Percentiles rank a stretch among this genome's conserved stretches.
Conservation (phyloP, 35 echinoderm and acorn worm species). For the Amphiura filiformis region DNA sequence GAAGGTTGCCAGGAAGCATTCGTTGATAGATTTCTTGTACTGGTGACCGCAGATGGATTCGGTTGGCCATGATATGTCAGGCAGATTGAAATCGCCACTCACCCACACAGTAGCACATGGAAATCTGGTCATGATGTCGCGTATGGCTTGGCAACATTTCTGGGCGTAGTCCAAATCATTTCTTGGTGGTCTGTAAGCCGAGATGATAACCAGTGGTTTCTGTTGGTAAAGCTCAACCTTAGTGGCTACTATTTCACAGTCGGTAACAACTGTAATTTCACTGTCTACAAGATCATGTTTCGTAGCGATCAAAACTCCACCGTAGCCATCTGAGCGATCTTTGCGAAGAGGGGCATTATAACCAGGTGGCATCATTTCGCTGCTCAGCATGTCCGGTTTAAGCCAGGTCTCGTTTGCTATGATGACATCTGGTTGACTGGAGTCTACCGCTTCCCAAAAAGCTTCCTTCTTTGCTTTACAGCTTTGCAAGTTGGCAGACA, state of each 20-base stretch:
- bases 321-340: conserved; percentile 1
- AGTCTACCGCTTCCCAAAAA: background rate
- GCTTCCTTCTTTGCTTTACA: background rate
- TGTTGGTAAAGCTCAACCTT: conserved; percentile 23
- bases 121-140: background rate
- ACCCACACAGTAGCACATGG: conserved; percentile 47
- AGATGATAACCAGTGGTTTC: conserved; percentile 35
- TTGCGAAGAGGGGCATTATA: background rate
- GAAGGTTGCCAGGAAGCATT: conserved; percentile 19
- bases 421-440: conserved; percentile 17
- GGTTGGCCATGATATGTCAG: conserved; percentile 28
- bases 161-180: conserved; percentile 37
- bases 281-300: conserved; percentile 38
- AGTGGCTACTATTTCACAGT: conserved; percentile 27
- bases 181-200: conserved; percentile 16
- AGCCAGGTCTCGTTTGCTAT: conserved; percentile 41
- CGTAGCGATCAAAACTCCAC: conserved; percentile 2
- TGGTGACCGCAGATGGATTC: conserved; percentile 24
- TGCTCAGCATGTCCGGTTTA: background rate
- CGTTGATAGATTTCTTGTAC: conserved; percentile 16
- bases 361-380: conserved; percentile 9
- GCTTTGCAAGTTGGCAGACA: conserved; percentile 36
- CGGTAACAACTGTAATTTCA: background rate
- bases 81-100: conserved; percentile 42
- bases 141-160: conserved; percentile 16